A percentile compares a stretch with the other conserved stretches of the same genome.
phyloP scores from a whole-genome alignment of 2,888 invertebrate species.

The Cinara cedri region DNA sequence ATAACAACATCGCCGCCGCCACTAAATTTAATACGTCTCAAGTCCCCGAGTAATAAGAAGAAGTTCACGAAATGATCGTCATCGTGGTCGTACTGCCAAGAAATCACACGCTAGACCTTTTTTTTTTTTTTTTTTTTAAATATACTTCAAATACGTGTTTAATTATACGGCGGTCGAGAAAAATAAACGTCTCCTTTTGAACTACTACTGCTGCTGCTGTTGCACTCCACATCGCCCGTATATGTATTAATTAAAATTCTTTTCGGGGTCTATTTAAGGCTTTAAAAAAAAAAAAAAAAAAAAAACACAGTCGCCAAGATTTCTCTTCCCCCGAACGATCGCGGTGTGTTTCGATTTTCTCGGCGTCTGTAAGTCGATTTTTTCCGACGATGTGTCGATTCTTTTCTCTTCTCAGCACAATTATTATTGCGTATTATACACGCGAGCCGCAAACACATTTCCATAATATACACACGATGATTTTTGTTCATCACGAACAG shows the following conservation, averaged over 20 bases:
- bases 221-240: neutral
- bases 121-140: neutral
- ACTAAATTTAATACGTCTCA: conserved; percentile 8
- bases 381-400: neutral
- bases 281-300: neutral
- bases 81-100: conserved; percentile 35
- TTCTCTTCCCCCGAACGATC: conserved; percentile 25
- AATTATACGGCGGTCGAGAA: conserved; percentile 12
- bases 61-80: conserved; percentile 36
- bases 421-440: neutral
- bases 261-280: conserved; percentile 18
- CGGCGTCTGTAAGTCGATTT: neutral
- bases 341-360: neutral
- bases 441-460: neutral
- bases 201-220: no score
- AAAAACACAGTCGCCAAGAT: conserved; percentile 35
- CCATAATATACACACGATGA: no score
- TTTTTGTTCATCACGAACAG: no score
- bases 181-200: conserved; percentile 8
- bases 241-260: conserved; percentile 47
- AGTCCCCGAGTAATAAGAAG: neutral
- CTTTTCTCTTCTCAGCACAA: neutral
- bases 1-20: neutral
- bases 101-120: conserved; percentile 34
- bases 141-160: conserved; percentile 26